phyloP scores from a whole-genome alignment of 2,113 vertebrate genomes.

The Scolopax mira region DNA sequence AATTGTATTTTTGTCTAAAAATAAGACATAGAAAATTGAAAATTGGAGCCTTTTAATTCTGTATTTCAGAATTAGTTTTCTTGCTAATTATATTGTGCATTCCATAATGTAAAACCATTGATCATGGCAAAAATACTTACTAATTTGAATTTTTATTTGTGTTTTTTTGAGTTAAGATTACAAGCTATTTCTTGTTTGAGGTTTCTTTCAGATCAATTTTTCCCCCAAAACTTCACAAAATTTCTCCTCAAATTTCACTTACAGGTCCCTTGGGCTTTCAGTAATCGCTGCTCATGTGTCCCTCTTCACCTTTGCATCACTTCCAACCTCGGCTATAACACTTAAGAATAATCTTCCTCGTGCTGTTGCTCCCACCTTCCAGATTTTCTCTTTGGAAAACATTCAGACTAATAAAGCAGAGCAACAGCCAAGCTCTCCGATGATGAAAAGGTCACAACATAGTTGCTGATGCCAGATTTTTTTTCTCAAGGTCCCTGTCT shows the following conservation, averaged over 20 bases:
- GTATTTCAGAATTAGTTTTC: not conserved
- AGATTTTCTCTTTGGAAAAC: not conserved
- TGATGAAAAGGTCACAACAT: not conserved
- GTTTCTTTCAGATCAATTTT: not conserved
- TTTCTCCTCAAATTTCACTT: not conserved
- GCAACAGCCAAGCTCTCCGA: not conserved
- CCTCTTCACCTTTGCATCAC: not conserved
- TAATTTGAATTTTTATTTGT: not conserved
- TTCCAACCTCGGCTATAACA: not conserved
- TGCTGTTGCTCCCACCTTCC: not conserved
- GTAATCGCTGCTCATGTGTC: accelerated
- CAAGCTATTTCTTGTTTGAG: not conserved
- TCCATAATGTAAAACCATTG: not conserved
- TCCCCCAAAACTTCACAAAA: not conserved
- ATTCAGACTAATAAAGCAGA: not conserved
- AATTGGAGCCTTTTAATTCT: not conserved
- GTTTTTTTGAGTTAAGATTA: not conserved
- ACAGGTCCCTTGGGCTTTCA: not conserved
- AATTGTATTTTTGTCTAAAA: not conserved
- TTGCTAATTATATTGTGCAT: not conserved
- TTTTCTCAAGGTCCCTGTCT: slow-evolving; percentile 54
- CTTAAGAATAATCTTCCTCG: not conserved
- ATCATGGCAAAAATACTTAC: not conserved
- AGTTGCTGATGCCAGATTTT: not conserved
- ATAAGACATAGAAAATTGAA: not conserved